Evolutionary conservation across 2,797 vertebrate genomes (phyloP), one percentile per base, ranked within the genome.

Genomic region (Hyperoplus immaculatus): DNA sequence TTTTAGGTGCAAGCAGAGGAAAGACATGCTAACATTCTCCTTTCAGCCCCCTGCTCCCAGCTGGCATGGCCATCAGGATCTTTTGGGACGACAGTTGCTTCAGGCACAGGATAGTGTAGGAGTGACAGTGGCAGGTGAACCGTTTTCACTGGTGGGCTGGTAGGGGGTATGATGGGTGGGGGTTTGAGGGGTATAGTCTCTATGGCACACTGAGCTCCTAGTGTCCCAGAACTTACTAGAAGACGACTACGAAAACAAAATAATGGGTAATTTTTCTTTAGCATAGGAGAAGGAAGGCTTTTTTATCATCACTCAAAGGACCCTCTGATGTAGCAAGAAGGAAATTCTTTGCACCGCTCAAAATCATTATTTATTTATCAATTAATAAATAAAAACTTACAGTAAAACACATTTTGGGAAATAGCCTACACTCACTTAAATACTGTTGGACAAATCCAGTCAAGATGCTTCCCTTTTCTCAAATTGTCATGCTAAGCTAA

Each of bases 91-190:
- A 91, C 93, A 94, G 92, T 86, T 93, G 92, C 90, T 89, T 87
- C 84, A 62, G 76, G 84, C 76, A 80, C 78, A 90, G 81, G 77
- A 82, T 84, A 79, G 85, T 0, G 3, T 2, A 5, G 41, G 91
- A 95, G n/a, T 81, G 94, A 94, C 89, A 83, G 90, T 76, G 90
- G 86, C 95, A 96, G 95, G 89, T 95, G 95, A 77, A 75, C 56
- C 6, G 45, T 85, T 88, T 86, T 87, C 61, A 89, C 67, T 11
- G 62, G 62, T 11, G 62, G 62, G 45, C 41, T 46, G 55, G 57
- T 14, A 29, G 46, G 36, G 50, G 39, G 39, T 8, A 6, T 29
- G 29, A 29, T 29, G 29, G 29, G 29, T 29, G 42, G 13, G 39
- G 62, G 41, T 29, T 29, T 29, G 58, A 47, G 53, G 29, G 15